Conservation (phyloP, 2,888 invertebrate genomes). For the Idaea straminata region DNA sequence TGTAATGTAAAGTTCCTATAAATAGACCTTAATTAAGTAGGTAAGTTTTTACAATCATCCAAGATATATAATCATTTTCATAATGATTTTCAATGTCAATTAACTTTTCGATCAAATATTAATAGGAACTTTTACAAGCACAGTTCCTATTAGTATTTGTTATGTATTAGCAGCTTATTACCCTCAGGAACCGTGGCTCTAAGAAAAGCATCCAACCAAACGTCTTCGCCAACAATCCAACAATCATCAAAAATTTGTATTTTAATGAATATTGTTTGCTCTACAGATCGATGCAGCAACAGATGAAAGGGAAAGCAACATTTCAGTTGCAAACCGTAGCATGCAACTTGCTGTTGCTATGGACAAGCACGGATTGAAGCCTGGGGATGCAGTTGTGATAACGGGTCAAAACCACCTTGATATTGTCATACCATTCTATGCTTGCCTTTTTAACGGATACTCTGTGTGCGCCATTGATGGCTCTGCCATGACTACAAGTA, state of each 20-base stretch:
- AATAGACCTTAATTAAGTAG: no score
- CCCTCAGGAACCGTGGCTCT: neutral
- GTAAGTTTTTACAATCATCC: no score
- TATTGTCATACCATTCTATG: constrained; percentile 45
- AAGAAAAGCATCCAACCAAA: neutral
- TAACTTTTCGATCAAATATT: no score
- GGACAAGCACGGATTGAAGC: constrained; percentile 38
- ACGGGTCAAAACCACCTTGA: constrained; percentile 49
- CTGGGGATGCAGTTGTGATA: constrained; percentile 43
- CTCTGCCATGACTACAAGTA: constrained; percentile 34
- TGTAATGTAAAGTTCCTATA: no score
- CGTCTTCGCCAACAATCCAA: neutral
- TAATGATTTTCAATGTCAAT: no score
- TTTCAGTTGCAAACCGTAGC: constrained; percentile 42
- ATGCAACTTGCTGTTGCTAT: constrained; percentile 44
- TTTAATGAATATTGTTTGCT: neutral
- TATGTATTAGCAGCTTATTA: no score
- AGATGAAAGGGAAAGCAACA: constrained; percentile 38
- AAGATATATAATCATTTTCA: no score
- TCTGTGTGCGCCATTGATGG: constrained; percentile 47
- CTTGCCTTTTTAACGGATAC: constrained; percentile 44
- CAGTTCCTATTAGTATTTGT: no score
- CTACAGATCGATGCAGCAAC: constrained; percentile 46
- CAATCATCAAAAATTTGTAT: neutral
- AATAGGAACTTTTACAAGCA: no score